Evolutionary conservation across 2,888 invertebrate species (phyloP).

Genomic region (Trichacis sp.): DNA sequence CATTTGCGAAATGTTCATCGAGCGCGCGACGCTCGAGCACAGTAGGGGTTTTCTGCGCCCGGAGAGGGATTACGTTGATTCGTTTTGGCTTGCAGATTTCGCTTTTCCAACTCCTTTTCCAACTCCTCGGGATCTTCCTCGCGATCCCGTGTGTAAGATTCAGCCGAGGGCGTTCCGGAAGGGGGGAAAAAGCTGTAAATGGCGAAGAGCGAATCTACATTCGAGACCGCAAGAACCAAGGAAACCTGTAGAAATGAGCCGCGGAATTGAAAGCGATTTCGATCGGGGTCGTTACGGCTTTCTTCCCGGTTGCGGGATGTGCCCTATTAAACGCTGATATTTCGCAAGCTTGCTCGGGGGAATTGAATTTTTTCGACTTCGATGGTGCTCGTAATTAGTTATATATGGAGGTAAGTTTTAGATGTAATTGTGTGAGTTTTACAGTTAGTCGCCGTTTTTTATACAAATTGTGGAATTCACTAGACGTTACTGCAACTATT

Average conservation of each 20-base stretch:
- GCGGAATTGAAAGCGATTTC: constrained; percentile 42
- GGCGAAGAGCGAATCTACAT: constrained; percentile 43
- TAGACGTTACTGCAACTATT: too few species aligned
- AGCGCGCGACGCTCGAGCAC: constrained; percentile 49
- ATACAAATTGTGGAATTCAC: too few species aligned
- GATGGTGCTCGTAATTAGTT: too few species aligned
- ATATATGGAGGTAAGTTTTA: too few species aligned
- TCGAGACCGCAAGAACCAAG: constrained; percentile 35
- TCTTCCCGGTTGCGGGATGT: neutral
- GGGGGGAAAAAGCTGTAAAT: constrained; percentile 41
- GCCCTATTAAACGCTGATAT: neutral
- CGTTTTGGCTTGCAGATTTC: constrained; percentile 68
- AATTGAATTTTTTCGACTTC: neutral
- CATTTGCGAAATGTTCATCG: constrained; percentile 68
- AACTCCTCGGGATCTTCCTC: constrained; percentile 48
- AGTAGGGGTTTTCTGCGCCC: constrained; percentile 57
- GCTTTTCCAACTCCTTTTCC: constrained; percentile 55
- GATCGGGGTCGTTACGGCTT: constrained; percentile 5
- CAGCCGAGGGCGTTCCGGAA: constrained; percentile 28
- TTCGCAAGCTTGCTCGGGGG: neutral
- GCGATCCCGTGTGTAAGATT: constrained; percentile 41
- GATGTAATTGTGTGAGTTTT: too few species aligned
- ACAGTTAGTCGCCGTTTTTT: too few species aligned
- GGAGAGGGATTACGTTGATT: constrained; percentile 66
- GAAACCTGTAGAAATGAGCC: constrained; percentile 38